Conservation (phyloP, 2,888 invertebrate genomes). For the Leucozona laternaria region DNA sequence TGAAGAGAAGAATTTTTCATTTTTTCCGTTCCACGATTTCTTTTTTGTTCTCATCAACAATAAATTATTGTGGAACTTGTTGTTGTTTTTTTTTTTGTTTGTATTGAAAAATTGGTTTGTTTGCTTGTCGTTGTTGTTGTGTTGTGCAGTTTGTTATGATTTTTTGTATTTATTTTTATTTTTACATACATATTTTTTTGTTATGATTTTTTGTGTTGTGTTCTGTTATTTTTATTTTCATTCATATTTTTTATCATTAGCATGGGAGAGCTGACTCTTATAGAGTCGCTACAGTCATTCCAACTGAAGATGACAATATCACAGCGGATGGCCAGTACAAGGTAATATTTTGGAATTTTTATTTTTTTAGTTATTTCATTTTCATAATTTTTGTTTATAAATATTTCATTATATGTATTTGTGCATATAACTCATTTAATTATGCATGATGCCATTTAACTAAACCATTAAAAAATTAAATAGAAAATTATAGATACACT, state of each 20-base stretch:
- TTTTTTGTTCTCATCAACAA: conserved; percentile 24
- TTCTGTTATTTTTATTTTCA: conserved; percentile 74
- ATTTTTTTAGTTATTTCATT: conserved; percentile 64
- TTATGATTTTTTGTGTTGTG: conserved; percentile 58
- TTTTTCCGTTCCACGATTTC: conserved; percentile 12
- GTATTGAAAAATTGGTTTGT: conserved; percentile 37
- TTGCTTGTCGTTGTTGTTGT: conserved; percentile 48
- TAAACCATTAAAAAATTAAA: not conserved
- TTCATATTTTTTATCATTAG: conserved; percentile 86
- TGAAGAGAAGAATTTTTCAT: not conserved
- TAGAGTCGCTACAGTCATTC: conserved; percentile 97
- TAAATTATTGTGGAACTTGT: conserved; percentile 5
- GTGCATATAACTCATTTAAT: conserved; percentile 27
- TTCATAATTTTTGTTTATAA: conserved; percentile 46
- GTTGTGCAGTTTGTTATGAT: conserved; percentile 60
- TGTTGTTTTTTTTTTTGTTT: conserved; percentile 23
- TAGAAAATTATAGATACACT: not conserved
- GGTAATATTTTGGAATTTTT: conserved; percentile 84
- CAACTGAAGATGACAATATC: conserved; percentile 97
- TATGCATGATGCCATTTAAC: conserved; percentile 39
- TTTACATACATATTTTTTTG: conserved; percentile 17
- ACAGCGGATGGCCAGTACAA: conserved; percentile 97
- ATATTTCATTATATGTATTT: not conserved
- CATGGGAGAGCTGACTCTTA: conserved; percentile 98
- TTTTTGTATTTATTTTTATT: conserved; percentile 4